Evolutionary conservation across 1,140 invertebrate species (phyloP), one percentile per base, ranked within the genome.

Genomic region (Anastrepha ludens): DNA sequence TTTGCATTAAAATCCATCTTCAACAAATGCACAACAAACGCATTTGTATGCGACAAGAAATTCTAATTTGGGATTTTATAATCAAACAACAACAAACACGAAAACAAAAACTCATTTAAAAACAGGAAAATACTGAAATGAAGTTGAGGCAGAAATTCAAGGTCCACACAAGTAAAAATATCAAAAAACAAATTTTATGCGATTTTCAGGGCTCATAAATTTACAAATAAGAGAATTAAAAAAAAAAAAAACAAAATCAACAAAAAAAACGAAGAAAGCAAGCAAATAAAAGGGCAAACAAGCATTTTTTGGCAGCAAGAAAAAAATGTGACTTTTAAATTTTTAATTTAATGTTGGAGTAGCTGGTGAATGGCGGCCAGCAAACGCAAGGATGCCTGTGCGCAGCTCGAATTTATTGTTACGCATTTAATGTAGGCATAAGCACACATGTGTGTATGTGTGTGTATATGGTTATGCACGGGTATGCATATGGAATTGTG

Each of bases 121-220:
- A 29, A 41, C 20, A 11, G 20, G 39, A 67, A 67, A 41, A 67
- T 11, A 67, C 29, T 67, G 13, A 67, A 67, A 58, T 39, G 39
- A 67, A 41, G 29, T 20, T 11, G 65, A 2, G 65, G 65, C 65
- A 41, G 65, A 67, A 29, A 67, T 67, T 67, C 65, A 67, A 67
- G 65, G 65, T 67, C 65, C 65, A 67, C 11, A 67, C 5, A 29
- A 39, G 55, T 13, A 58, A 8, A 58, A 8, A 58, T 13, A 58
- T 58, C 55, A 29, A 65, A 41, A 2, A 67, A 67, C 65, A 67
- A 67, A 39, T 67, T 67, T 67, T 67, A 67, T 67, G 65, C 65
- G 65, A 67, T 67, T 67, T 67, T 67, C 65, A 67, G 29, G 65
- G 65, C 65, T 67, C 65, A 67, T 67, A 67, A 67, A 67, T 67